Evolutionary conservation across 2,888 invertebrate genomes (phyloP).

Genomic region (Xestia c-nigrum): DNA sequence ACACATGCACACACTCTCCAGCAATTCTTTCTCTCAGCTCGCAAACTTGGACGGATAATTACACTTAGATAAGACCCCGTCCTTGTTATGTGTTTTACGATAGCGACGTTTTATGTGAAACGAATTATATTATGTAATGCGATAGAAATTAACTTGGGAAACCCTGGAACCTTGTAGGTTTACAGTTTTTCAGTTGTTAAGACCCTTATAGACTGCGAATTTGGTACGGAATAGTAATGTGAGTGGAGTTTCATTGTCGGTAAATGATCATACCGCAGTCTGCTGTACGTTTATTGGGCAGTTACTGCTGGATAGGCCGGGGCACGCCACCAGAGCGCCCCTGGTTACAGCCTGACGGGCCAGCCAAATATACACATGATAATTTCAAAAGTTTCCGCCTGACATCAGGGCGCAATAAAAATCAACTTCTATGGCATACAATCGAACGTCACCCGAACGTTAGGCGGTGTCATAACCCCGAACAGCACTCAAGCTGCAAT

Average conservation of each 20-base stretch:
- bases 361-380: conserved; percentile 73
- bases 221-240: conserved; percentile 45
- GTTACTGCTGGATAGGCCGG: conserved; percentile 53
- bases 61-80: conserved; percentile 87
- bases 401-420: conserved; percentile 82
- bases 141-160: conserved; percentile 45
- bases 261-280: conserved; percentile 57
- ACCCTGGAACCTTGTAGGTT: conserved; percentile 27
- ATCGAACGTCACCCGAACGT: conserved; percentile 82
- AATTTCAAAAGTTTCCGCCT: conserved; percentile 74
- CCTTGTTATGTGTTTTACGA: conserved; percentile 78
- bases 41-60: conserved; percentile 89
- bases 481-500: conserved; percentile 85
- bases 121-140: conserved; percentile 58
- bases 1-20: conserved; percentile 76
- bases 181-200: conserved; percentile 24
- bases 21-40: conserved; percentile 89
- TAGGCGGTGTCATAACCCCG: conserved; percentile 83
- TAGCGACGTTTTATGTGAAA: conserved; percentile 61
- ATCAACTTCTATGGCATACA: conserved; percentile 83
- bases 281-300: conserved; percentile 58
- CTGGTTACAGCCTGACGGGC: conserved; percentile 65
- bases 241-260: conserved; percentile 54
- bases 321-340: conserved; percentile 58
- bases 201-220: conserved; percentile 33